Evolutionary conservation across 2,797 vertebrate species (phyloP), one percentile per base, ranked within the genome.

Genomic region (Phylloscopus collybita): DNA sequence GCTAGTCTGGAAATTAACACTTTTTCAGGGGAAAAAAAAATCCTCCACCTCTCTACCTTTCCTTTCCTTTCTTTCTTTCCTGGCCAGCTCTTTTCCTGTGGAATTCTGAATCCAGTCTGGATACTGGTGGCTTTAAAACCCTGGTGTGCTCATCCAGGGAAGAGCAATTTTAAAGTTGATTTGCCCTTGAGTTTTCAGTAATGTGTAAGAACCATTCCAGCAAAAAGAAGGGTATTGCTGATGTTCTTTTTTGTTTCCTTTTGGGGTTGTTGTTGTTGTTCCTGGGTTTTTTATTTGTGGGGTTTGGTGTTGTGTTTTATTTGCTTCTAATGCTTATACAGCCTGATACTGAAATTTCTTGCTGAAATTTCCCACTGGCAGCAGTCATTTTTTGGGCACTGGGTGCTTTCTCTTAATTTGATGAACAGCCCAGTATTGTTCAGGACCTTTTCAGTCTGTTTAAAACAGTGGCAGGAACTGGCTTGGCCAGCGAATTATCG

Each of bases 11-110:
- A 72, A 64, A 4, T 15, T 16, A 34, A 9, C 2, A 4, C 20
- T 45, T 85, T 50, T 59, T 17, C 26, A 21, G 13, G 2, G 2
- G 1, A 2, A 29, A 53, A 27, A 27, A 9, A 25, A 0, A 0
- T 0, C 8, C 4, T 56, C 34, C 12, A 34, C 7, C 26, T 64
- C 10, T 53, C 2, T 20, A 30, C 11, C 3, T 73, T 49, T 34
- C 0, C 15, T 22, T 73, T 65, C 29, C 27, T n/a, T 51, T 38
- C 13, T 22, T 69, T 72, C 42, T 29, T 53, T 83, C 51, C 40
- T 72, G 20, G 23, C 32, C 30, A 71, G 2, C 7, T 80, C 7
- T 72, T 30, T 75, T 45, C 34, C 45, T 75, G 14, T 49, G 20
- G 32, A 65, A 38, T 34, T 66, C 32, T 50, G 16, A 2, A 57